Evolutionary conservation across 2,888 invertebrate genomes (phyloP).

Genomic region (Callyntrura sp.): DNA sequence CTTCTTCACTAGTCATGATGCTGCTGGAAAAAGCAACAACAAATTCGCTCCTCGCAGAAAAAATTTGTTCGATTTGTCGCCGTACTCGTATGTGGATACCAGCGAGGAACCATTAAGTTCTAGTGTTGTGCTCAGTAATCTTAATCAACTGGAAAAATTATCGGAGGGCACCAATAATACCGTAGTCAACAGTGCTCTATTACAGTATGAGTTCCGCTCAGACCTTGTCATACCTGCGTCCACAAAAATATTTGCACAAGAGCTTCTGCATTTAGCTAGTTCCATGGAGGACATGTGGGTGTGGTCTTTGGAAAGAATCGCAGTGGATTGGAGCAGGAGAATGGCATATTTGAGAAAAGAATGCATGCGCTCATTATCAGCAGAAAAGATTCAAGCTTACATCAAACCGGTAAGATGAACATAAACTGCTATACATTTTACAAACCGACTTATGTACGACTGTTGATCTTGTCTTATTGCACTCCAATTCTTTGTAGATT

Average conservation of each 20-base stretch:
- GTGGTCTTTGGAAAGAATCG: slow-evolving; percentile 80
- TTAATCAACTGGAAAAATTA: slow-evolving; percentile 59
- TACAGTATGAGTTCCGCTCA: slow-evolving; percentile 52
- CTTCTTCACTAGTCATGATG: slow-evolving; percentile 75
- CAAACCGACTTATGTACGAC: no score
- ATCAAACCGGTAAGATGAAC: slow-evolving; percentile 78
- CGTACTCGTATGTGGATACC: slow-evolving; percentile 71
- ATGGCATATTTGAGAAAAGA: slow-evolving; percentile 79
- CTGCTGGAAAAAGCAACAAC: neutral
- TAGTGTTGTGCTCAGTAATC: slow-evolving; percentile 50
- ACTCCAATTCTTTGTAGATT: slow-evolving; percentile 72
- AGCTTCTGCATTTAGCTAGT: slow-evolving; percentile 81
- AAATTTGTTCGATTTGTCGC: slow-evolving; percentile 73
- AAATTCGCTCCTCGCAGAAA: slow-evolving; percentile 48
- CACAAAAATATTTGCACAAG: slow-evolving; percentile 75
- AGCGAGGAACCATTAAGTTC: slow-evolving; percentile 76
- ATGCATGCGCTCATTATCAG: slow-evolving; percentile 60
- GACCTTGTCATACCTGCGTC: slow-evolving; percentile 67
- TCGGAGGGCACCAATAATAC: neutral
- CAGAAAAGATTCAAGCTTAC: slow-evolving; percentile 78
- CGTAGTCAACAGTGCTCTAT: neutral
- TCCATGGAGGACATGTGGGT: slow-evolving; percentile 82
- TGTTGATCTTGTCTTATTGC: no score
- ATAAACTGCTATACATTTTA: no score
- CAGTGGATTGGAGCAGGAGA: slow-evolving; percentile 80